Percentiles rank a stretch among this genome's conserved stretches.
Conservation (phyloP, 2,888 invertebrate species). For the Chloromyia formosa region DNA sequence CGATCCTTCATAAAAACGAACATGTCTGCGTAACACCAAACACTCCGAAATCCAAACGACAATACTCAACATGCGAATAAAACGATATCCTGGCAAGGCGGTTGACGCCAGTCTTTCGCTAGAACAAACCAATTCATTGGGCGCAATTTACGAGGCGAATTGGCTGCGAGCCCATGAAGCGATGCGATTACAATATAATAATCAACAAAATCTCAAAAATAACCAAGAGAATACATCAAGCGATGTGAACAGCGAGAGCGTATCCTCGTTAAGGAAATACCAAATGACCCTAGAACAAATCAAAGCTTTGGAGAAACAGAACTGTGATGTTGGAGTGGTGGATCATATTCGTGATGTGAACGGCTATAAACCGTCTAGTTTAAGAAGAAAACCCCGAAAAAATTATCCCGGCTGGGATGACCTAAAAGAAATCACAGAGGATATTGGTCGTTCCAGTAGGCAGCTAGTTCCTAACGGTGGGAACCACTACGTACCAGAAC, state of each 20-base stretch:
- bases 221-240: slow-evolving; percentile 1
- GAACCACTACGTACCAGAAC: slow-evolving; percentile 59
- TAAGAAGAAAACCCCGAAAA: slow-evolving; percentile 67
- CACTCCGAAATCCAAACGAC: no score
- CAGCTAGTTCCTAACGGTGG: background rate
- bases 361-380: slow-evolving; percentile 70
- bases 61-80: slow-evolving; percentile 74
- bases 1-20: no score
- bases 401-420: slow-evolving; percentile 71
- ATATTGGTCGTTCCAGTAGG: slow-evolving; percentile 41
- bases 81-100: slow-evolving; percentile 85
- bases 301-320: slow-evolving; percentile 67
- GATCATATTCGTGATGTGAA: slow-evolving; percentile 71
- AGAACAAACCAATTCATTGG: slow-evolving; percentile 78
- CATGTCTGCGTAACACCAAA: no score
- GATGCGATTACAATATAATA: slow-evolving; percentile 46
- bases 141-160: slow-evolving; percentile 83
- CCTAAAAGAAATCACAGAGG: slow-evolving; percentile 53
- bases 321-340: slow-evolving; percentile 59
- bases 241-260: slow-evolving; percentile 55
- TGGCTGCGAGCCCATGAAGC: slow-evolving; percentile 76
- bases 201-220: slow-evolving; percentile 18
- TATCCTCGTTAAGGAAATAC: slow-evolving; percentile 68
- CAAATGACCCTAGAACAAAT: slow-evolving; percentile 68
- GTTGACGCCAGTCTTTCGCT: slow-evolving; percentile 74